Percentiles rank a stretch among this genome's conserved stretches.
These are phyloP conservation scores for Acropora tenuis DNA, from an alignment of 64 coral and sea anemone species.

Conservation along the genomic window DNA sequence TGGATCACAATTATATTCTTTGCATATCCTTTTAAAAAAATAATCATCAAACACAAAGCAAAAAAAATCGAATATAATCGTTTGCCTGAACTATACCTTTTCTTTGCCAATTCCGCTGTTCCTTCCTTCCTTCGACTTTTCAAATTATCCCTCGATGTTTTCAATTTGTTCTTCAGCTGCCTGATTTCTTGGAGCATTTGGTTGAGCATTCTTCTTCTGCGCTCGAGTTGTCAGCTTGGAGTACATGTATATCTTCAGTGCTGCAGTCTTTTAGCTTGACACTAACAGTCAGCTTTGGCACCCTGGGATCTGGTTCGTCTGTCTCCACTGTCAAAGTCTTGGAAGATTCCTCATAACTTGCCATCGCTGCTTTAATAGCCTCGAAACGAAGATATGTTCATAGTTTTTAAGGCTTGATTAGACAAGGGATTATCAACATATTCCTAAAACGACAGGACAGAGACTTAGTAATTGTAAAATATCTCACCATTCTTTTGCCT, in stretches of 20 bases:
- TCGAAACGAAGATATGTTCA: background rate
- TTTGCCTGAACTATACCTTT: slow-evolving; percentile 12
- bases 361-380: background rate
- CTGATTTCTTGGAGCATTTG: slow-evolving; percentile 1
- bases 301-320: background rate
- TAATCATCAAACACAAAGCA: background rate
- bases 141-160: slow-evolving; percentile 6
- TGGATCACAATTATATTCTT: background rate
- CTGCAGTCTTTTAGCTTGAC: background rate
- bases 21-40: slow-evolving; percentile 22
- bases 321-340: background rate
- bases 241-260: slow-evolving; percentile 6
- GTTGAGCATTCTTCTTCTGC: slow-evolving; percentile 5
- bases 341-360: background rate
- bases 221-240: background rate
- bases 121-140: slow-evolving; percentile 11
- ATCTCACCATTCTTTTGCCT: background rate
- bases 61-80: background rate
- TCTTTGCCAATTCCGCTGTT: background rate
- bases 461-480: background rate
- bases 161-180: slow-evolving; percentile 3
- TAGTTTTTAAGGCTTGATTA: background rate
- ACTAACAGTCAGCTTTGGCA: slow-evolving; percentile 11
- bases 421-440: background rate
- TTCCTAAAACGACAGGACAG: slow-evolving; percentile 2